Conservation (phyloP, 2,888 invertebrate species). For the Nysson spinosus region DNA sequence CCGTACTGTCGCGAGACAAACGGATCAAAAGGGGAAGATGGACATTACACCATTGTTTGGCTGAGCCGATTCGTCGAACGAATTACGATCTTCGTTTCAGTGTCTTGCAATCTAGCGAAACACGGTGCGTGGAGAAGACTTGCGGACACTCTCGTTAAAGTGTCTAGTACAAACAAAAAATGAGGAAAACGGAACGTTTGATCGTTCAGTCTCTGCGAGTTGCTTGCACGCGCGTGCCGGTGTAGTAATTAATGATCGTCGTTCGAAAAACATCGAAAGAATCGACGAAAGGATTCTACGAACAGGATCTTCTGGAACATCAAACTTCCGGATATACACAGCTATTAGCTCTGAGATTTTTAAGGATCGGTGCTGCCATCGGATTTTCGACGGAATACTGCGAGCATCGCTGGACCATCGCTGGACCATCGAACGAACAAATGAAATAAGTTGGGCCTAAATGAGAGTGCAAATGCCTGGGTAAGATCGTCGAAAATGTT, state of each 20-base stretch:
- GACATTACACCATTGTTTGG: conserved; percentile 12
- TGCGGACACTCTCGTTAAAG: conserved; percentile 27
- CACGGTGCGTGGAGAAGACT: conserved; percentile 11
- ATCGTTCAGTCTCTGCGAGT: conserved; percentile 55
- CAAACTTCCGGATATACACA: conserved; percentile 42
- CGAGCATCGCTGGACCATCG: conserved; percentile 30
- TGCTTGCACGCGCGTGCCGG: conserved; percentile 55
- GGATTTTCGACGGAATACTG: conserved; percentile 28
- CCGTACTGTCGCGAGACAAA: conserved; percentile 57
- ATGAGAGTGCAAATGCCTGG: conserved; percentile 31
- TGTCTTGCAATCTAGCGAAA: conserved; percentile 14
- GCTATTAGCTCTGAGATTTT: conserved; percentile 31
- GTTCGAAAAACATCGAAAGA: conserved; percentile 48
- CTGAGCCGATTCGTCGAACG: conserved; percentile 44
- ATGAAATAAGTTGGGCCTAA: conserved; percentile 46
- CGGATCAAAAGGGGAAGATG: conserved; percentile 1
- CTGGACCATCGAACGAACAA: conserved; percentile 25
- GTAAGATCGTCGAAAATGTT: conserved; percentile 3
- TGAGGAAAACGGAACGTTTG: background rate
- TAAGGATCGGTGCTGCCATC: conserved; percentile 40
- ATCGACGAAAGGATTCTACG: conserved; percentile 45
- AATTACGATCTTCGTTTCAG: conserved; percentile 4
- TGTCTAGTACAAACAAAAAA: conserved; percentile 45
- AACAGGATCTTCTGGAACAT: conserved; percentile 46
- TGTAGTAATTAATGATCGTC: conserved; percentile 44